phyloP scores from a whole-genome alignment of 1,140 invertebrate genomes.

The Drosophila pseudoananassae region DNA sequence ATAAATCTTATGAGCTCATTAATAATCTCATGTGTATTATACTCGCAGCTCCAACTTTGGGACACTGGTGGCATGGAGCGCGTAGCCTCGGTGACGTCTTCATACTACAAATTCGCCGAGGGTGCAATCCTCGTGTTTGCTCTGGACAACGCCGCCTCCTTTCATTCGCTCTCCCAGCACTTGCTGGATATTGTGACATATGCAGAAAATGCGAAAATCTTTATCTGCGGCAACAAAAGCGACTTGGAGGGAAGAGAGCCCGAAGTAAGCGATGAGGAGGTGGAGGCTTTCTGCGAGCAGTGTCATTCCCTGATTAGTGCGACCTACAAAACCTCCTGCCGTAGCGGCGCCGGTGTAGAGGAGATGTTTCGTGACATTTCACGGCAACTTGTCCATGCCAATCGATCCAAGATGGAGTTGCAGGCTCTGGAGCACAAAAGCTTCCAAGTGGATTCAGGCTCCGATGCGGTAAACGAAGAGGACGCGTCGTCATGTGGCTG shows the following conservation, averaged over 20 bases:
- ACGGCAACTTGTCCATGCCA: constrained; percentile 90
- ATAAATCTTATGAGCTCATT: not conserved
- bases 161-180: constrained; percentile 96
- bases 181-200: constrained; percentile 95
- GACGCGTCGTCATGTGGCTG: constrained; percentile 87
- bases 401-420: constrained; percentile 92
- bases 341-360: constrained; percentile 93
- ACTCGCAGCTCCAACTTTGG: constrained; percentile 92
- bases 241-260: constrained; percentile 90
- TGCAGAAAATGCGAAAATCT: constrained; percentile 97
- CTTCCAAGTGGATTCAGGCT: constrained; percentile 89
- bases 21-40: not conserved
- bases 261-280: constrained; percentile 92
- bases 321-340: constrained; percentile 96
- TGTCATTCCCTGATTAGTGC: constrained; percentile 95
- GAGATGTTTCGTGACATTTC: constrained; percentile 97
- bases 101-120: constrained; percentile 97
- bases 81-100: constrained; percentile 96
- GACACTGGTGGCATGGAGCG: constrained; percentile 97
- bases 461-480: constrained; percentile 84
- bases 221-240: constrained; percentile 95
- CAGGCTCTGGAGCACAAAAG: constrained; percentile 91
- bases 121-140: constrained; percentile 96
- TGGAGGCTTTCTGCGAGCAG: constrained; percentile 96
- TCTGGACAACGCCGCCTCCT: constrained; percentile 94